A percentile compares a stretch with the other conserved stretches of the same genome.
These are phyloP conservation scores for Sclerodermus sp. DNA, from an alignment of 2,888 invertebrate genomes.

Conservation along the genomic window DNA sequence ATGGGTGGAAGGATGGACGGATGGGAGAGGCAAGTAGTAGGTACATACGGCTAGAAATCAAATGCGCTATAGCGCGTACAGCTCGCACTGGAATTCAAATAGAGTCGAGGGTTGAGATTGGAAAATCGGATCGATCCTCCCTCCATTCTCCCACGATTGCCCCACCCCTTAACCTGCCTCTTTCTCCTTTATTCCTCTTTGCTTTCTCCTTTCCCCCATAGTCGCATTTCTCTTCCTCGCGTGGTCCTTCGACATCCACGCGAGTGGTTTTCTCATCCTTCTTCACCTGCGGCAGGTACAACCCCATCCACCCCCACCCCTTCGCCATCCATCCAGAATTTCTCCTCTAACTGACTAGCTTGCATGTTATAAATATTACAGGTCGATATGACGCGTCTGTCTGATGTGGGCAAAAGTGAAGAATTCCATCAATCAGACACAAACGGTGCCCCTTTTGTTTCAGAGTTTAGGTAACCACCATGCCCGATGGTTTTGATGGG, in stretches of 20 bases:
- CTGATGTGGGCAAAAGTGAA: slow-evolving; percentile 29
- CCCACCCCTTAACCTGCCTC: slow-evolving; percentile 19
- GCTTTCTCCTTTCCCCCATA: slow-evolving; percentile 18
- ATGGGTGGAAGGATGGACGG: no score
- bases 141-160: slow-evolving; percentile 15
- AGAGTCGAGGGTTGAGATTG: slow-evolving; percentile 46
- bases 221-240: no score
- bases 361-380: slow-evolving; percentile 30
- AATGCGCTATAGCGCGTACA: slow-evolving; percentile 17
- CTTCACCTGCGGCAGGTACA: no score
- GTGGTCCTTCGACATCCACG: slow-evolving; percentile 9
- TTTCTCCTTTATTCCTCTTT: slow-evolving; percentile 18
- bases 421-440: slow-evolving; percentile 18
- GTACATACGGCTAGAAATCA: slow-evolving; percentile 18
- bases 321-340: no score
- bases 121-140: slow-evolving; percentile 50
- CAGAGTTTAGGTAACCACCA: background rate
- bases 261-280: background rate
- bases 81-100: slow-evolving; percentile 47
- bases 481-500: background rate
- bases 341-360: slow-evolving; percentile 16
- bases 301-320: no score
- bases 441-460: background rate
- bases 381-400: slow-evolving; percentile 36
- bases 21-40: no score